Evolutionary conservation across 2,113 vertebrate species (phyloP).

Genomic region (Sebastes fasciatus): DNA sequence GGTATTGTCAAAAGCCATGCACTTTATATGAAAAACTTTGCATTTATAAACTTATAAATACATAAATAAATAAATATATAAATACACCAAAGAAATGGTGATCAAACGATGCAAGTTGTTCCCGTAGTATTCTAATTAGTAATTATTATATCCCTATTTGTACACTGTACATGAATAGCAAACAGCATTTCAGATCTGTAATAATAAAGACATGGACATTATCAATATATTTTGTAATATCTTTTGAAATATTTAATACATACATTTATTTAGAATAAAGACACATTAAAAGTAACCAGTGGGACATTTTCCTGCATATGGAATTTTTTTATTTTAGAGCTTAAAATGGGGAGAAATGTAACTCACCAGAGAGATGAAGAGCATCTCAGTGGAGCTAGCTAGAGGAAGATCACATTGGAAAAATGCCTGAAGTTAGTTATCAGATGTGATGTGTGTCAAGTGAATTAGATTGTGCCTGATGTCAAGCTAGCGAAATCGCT

Average conservation of each 20-base stretch:
- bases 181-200: neutral
- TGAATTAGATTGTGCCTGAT: slow-evolving; percentile 62
- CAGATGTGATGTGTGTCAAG: slow-evolving; percentile 36
- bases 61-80: neutral
- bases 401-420: slow-evolving; percentile 16
- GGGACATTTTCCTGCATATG: neutral
- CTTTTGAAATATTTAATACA: neutral
- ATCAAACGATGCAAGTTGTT: neutral
- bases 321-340: neutral
- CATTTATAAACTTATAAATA: neutral
- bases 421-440: slow-evolving; percentile 45
- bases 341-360: neutral
- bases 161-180: neutral
- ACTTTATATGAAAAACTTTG: neutral
- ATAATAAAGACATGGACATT: neutral
- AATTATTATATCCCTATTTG: neutral
- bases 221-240: neutral
- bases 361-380: neutral
- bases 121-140: neutral
- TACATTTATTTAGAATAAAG: neutral
- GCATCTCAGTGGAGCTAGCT: slow-evolving; percentile 4
- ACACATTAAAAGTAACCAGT: neutral
- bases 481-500: slow-evolving; percentile 60
- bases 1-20: neutral
- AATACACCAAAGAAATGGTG: neutral